A percentile compares a stretch with the other conserved stretches of the same genome.
Evolutionary conservation across 2,797 vertebrate species (phyloP).

Genomic region (Aythya fuligula): DNA sequence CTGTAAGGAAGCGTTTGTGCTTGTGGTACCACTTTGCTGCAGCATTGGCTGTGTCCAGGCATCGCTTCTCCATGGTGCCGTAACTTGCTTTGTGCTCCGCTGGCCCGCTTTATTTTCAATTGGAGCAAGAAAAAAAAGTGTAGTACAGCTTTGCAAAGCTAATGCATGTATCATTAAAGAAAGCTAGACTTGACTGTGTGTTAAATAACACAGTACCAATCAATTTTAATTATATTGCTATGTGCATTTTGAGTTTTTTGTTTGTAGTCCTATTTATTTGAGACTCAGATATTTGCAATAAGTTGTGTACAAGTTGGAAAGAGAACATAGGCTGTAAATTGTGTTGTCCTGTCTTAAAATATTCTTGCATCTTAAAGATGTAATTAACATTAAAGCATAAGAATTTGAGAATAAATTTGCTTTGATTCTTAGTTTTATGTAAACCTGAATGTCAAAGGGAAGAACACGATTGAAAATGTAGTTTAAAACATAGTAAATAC

Average conservation of each 20-base stretch:
- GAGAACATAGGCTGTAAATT: background rate
- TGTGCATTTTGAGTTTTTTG: background rate
- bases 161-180: background rate
- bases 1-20: background rate
- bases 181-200: background rate
- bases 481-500: background rate
- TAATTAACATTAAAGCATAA: background rate
- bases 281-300: background rate
- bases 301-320: background rate
- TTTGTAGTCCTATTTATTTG: background rate
- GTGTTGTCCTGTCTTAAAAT: background rate
- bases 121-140: background rate
- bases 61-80: too few species aligned
- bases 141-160: background rate
- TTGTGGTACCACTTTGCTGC: background rate
- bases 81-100: rapidly evolving
- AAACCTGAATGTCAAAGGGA: background rate
- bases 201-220: background rate
- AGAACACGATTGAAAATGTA: background rate
- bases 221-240: background rate
- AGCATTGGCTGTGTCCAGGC: background rate
- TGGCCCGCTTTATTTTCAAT: background rate
- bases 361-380: background rate
- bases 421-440: background rate
- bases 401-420: background rate